These are phyloP conservation scores for Drosophila pullipes DNA, from an alignment of 2,888 invertebrate genomes.

Conservation along the genomic window DNA sequence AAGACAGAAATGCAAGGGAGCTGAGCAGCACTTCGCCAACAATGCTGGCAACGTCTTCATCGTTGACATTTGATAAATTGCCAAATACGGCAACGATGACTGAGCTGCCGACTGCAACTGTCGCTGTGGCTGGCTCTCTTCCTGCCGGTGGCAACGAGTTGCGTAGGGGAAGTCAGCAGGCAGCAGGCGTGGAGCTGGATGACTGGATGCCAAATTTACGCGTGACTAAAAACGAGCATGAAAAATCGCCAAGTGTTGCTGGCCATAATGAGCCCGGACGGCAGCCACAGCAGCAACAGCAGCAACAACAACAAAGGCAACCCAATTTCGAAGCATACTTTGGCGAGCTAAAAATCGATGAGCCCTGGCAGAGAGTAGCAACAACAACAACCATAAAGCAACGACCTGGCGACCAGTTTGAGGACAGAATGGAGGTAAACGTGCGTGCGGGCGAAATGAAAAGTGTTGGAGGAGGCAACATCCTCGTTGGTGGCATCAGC, in stretches of 20 bases:
- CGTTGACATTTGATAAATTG: slow-evolving; percentile 79
- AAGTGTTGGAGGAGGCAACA: slow-evolving; percentile 17
- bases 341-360: slow-evolving; percentile 75
- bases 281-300: slow-evolving; percentile 44
- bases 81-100: slow-evolving; percentile 63
- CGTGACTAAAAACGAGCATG: slow-evolving; percentile 77
- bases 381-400: slow-evolving; percentile 16
- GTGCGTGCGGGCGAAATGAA: slow-evolving; percentile 47
- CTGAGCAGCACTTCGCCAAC: slow-evolving; percentile 68
- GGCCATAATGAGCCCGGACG: slow-evolving; percentile 68
- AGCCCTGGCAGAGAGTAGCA: slow-evolving; percentile 54
- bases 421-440: slow-evolving; percentile 56
- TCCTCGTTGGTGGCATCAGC: slow-evolving; percentile 57
- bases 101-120: slow-evolving; percentile 62
- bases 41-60: slow-evolving; percentile 75
- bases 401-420: slow-evolving; percentile 30
- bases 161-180: slow-evolving; percentile 22
- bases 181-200: slow-evolving; percentile 58
- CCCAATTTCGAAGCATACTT: slow-evolving; percentile 68
- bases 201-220: slow-evolving; percentile 71
- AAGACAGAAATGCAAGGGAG: slow-evolving; percentile 55
- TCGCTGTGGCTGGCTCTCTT: slow-evolving; percentile 26
- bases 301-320: slow-evolving; percentile 35
- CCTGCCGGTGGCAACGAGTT: slow-evolving; percentile 28
- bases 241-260: slow-evolving; percentile 74